Percentiles rank a stretch among this genome's conserved stretches.
phyloP scores from a whole-genome alignment of 1,140 invertebrate genomes.

The Physella acuta region DNA sequence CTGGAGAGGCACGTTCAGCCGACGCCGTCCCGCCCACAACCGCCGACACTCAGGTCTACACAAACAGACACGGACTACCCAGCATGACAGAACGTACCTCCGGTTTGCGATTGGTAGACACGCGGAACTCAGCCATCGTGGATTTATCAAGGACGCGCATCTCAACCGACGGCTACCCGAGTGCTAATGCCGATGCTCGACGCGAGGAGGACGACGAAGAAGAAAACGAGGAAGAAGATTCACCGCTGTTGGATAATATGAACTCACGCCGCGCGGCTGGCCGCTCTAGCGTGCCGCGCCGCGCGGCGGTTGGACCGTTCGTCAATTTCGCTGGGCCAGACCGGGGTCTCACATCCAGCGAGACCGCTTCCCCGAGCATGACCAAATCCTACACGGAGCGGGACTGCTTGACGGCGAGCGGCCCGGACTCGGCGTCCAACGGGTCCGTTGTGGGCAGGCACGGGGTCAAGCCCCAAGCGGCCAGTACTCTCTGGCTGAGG shows the following conservation, averaged over 20 bases:
- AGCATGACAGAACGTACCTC: background rate
- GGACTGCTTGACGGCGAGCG: background rate
- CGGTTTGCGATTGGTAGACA: background rate
- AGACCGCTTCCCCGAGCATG: background rate
- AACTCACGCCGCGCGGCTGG: background rate
- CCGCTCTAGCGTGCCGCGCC: too few relatives aligned
- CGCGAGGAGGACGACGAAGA: background rate
- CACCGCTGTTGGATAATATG: slow-evolving; percentile 7
- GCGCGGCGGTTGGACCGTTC: background rate
- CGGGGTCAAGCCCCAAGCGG: background rate
- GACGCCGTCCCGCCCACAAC: too few relatives aligned
- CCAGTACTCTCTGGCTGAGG: background rate
- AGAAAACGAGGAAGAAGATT: background rate
- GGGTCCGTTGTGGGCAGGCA: background rate
- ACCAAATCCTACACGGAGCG: background rate
- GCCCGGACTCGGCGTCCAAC: background rate
- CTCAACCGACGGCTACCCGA: background rate
- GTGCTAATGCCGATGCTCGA: background rate
- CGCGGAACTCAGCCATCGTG: background rate
- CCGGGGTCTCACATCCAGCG: background rate
- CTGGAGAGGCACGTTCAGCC: too few relatives aligned
- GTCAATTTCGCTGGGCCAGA: background rate
- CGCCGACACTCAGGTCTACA: too few relatives aligned
- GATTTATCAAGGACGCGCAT: too few relatives aligned
- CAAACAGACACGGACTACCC: background rate